phyloP scores from a whole-genome alignment of 2,113 vertebrate species.

The Dasyprocta punctata region DNA sequence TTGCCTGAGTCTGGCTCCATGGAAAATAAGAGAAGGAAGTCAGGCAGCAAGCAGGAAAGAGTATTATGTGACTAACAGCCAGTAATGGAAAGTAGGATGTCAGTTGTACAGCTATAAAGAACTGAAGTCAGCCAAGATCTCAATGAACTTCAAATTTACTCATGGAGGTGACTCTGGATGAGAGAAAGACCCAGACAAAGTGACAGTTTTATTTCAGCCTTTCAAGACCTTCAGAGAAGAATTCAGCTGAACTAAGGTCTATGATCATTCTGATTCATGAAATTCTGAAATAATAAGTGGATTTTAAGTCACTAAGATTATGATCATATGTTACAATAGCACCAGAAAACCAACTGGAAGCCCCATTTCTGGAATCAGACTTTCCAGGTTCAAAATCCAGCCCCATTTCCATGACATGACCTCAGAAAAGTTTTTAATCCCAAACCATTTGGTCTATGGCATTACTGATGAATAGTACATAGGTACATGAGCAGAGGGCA shows the following conservation, averaged over 20 bases:
- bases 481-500: no score
- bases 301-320: neutral
- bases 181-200: neutral
- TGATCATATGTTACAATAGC: neutral
- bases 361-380: neutral
- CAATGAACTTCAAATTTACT: neutral
- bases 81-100: neutral
- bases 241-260: neutral
- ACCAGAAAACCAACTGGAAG: neutral
- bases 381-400: neutral
- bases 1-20: neutral
- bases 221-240: neutral
- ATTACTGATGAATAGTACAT: neutral
- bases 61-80: fast-evolving
- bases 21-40: neutral
- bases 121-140: neutral
- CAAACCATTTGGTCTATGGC: neutral
- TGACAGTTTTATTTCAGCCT: neutral
- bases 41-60: no score
- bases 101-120: neutral
- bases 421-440: neutral
- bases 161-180: neutral
- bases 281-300: neutral
- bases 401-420: neutral
- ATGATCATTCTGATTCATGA: neutral